A percentile compares a stretch with the other conserved stretches of the same genome.
Conservation (phyloP, 2,888 invertebrate genomes). For the Stenchaetothrips biformis region DNA sequence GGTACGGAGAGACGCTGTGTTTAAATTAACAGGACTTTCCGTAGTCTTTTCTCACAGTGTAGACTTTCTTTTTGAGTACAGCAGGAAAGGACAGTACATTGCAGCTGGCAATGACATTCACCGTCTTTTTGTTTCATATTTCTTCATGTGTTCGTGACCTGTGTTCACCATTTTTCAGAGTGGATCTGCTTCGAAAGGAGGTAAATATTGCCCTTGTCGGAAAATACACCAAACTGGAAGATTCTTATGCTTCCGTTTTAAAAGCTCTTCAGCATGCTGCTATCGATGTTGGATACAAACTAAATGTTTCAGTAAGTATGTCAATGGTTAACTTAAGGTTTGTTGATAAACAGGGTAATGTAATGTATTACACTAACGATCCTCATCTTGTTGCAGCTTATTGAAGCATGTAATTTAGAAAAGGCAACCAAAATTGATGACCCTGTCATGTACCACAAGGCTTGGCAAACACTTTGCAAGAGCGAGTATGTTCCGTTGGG, state of each 20-base stretch:
- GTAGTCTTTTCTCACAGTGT: no score
- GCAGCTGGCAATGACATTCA: no score
- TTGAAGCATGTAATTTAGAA: constrained; percentile 88
- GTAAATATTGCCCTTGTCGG: constrained; percentile 91
- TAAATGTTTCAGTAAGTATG: constrained; percentile 62
- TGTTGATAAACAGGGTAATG: not conserved
- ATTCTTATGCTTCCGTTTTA: constrained; percentile 93
- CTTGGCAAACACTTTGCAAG: constrained; percentile 87
- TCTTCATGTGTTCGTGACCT: not conserved
- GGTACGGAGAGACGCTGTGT: no score
- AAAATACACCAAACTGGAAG: constrained; percentile 92
- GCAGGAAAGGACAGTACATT: not conserved
- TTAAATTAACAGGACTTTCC: no score
- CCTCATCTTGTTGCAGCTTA: constrained; percentile 55
- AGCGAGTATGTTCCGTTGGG: constrained; percentile 61
- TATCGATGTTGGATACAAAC: constrained; percentile 74
- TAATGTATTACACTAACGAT: not conserved
- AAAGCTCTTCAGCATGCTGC: constrained; percentile 94
- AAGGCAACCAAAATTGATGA: constrained; percentile 62
- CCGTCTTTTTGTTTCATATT: not conserved
- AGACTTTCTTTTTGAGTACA: not conserved
- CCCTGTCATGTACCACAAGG: constrained; percentile 83
- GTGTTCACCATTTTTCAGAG: constrained; percentile 46
- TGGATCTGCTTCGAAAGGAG: constrained; percentile 75
- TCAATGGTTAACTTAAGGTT: constrained; percentile 5